Base-by-base conservation (phyloP, 1,140 invertebrate genomes). In the Sarcophaga bullata region DNA sequence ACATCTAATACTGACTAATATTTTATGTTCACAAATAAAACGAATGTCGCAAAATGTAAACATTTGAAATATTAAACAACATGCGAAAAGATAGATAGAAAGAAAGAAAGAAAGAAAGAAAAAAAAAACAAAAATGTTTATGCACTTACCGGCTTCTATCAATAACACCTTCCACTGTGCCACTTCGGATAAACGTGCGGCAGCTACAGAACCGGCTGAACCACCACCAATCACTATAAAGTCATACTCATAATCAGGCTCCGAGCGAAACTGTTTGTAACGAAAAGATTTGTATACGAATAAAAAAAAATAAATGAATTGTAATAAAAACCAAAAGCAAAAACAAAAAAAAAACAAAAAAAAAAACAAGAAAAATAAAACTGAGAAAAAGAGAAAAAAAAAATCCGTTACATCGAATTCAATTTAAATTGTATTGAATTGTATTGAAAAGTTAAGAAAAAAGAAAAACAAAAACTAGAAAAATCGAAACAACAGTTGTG, bases 171-270 rank as follows among this genome's bases (percentile, higher is more conserved):
- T 94, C 93, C 95, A 95, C 85, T 95, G 92, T 0, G 93, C 93
- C 49, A 96, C 94, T 86, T 96, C 95, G 0, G 94, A 95, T 47
- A 97, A 91, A 62, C 96, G 92, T 6, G 95, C 94, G 8, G 96
- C 96, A 11, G 96, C 95, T 46, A 95, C 96, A 17, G 94, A 93
- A 9, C 96, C 96, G 0, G 95, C 95, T 13, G 96, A 96, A 0
- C 97, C 97, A 6, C 95, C 96, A 2, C 97, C 97, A 81, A 98
- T 94, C 37, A 97, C 93, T 84, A 97, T 95, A 91, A 96, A 97
- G 90, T 96, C 95, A 90, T 97, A 96, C 85, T 94, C 93, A 4
- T 91, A 91, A 85, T 94, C 93, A 86, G 93, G 93, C 81, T 92
- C 90, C 5, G 90, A 90, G 25, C 92, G 91, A 84, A 90, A 92